A percentile compares a stretch with the other conserved stretches of the same genome.
Evolutionary conservation across 64 coral and sea anemone species (phyloP).

Genomic region (Stichodactyla helianthus): DNA sequence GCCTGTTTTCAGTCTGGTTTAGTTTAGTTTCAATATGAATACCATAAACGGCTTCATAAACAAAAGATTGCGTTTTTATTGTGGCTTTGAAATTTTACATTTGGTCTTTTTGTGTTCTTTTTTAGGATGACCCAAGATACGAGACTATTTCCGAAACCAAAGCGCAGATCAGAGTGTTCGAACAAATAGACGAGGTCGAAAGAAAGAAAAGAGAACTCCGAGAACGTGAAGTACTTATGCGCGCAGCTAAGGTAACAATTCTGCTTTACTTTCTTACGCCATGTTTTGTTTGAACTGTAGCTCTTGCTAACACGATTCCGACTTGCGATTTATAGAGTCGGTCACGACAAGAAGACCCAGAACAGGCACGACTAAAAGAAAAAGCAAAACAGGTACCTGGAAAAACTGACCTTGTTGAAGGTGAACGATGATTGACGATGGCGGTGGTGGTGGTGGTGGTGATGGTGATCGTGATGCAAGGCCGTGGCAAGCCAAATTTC

Average conservation of each 20-base stretch:
- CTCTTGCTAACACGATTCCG: not conserved
- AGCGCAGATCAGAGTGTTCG: conserved; percentile 87
- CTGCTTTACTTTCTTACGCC: not conserved
- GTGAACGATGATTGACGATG: not conserved
- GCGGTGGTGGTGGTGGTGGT: too few relatives aligned
- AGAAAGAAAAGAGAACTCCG: conserved; percentile 88
- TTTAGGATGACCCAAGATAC: conserved; percentile 91
- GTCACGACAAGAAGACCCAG: conserved; percentile 93
- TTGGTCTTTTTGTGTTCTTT: not conserved
- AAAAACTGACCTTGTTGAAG: not conserved
- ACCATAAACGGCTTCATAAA: too few relatives aligned
- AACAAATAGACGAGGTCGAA: conserved; percentile 97
- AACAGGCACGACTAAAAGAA: conserved; percentile 92
- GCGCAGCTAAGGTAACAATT: conserved; percentile 74
- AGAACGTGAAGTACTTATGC: conserved; percentile 93
- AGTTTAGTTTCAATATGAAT: too few relatives aligned
- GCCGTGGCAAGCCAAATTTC: too few relatives aligned
- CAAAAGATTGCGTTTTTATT: too few relatives aligned
- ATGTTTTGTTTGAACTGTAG: not conserved
- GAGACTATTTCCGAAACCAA: conserved; percentile 75
- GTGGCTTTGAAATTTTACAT: too few relatives aligned
- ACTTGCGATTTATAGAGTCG: conserved; percentile 55
- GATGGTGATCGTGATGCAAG: too few relatives aligned
- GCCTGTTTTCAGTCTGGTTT: too few relatives aligned
- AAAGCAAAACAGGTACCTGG: conserved; percentile 89